phyloP scores from a whole-genome alignment of 2,888 invertebrate genomes.

The Phanerotoma sp. region DNA sequence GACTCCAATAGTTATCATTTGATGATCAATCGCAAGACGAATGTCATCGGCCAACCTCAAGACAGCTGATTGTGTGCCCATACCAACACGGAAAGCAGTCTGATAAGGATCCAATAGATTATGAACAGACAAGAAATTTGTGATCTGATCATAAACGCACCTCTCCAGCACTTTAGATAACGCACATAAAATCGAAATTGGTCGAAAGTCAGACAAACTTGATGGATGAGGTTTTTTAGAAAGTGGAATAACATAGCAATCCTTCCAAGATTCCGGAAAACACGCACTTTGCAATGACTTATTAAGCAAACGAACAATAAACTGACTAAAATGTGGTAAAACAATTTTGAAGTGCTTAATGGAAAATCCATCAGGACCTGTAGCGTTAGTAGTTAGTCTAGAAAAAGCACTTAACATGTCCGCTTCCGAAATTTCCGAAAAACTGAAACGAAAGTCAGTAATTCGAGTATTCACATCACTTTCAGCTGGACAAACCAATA shows the following conservation, averaged over 20 bases:
- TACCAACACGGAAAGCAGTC: no score
- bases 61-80: no score
- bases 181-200: constrained; percentile 3
- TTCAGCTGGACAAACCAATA: background rate
- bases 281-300: background rate
- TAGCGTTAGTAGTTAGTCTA: no score
- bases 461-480: no score
- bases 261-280: background rate
- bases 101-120: constrained; percentile 1
- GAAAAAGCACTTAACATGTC: no score
- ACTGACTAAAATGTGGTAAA: background rate
- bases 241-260: background rate
- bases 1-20: background rate
- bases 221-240: background rate
- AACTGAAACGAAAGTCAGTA: no score
- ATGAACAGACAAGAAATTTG: background rate
- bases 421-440: no score
- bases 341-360: no score
- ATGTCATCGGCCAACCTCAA: no score
- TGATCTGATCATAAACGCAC: no score
- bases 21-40: background rate
- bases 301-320: background rate
- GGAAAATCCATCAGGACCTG: background rate
- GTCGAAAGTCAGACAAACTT: constrained; percentile 6
- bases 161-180: constrained; percentile 10